Evolutionary conservation across 2,797 vertebrate species (phyloP).

Genomic region (Sebastes miniatus): DNA sequence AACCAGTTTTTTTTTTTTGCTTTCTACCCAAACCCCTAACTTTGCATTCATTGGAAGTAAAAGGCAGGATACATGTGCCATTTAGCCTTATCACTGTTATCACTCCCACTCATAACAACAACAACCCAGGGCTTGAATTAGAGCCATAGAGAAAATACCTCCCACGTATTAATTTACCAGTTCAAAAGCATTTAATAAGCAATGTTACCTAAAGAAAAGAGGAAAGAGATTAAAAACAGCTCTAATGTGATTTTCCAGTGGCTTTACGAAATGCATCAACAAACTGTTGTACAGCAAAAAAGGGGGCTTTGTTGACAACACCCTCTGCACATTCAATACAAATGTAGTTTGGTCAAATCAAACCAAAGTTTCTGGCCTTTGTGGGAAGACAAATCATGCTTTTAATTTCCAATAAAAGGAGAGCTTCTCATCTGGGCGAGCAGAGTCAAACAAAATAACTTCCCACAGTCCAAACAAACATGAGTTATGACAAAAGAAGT

Average conservation of each 20-base stretch:
- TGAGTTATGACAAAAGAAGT: slow-evolving; percentile 17
- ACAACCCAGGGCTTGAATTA: slow-evolving; percentile 9
- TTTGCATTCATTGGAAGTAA: slow-evolving; percentile 9
- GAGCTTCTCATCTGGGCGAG: background rate
- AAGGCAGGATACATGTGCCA: background rate
- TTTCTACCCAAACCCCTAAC: background rate
- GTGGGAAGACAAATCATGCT: slow-evolving; percentile 12
- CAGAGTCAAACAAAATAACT: background rate
- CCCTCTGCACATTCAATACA: slow-evolving; percentile 12
- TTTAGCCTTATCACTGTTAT: slow-evolving; percentile 8
- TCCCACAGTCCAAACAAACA: slow-evolving; percentile 34
- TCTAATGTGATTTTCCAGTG: slow-evolving; percentile 27
- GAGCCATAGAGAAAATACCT: slow-evolving; percentile 1
- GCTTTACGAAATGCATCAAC: slow-evolving; percentile 18
- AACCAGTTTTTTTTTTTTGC: background rate
- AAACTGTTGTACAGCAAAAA: slow-evolving; percentile 11
- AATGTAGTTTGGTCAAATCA: slow-evolving; percentile 14
- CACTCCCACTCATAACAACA: slow-evolving; percentile 29
- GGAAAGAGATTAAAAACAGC: slow-evolving; percentile 28
- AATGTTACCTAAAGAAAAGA: slow-evolving; percentile 20
- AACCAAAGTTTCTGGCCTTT: slow-evolving; percentile 12
- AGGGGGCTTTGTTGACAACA: slow-evolving; percentile 10
- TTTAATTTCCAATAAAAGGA: slow-evolving; percentile 32
- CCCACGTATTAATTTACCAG: slow-evolving; percentile 8
- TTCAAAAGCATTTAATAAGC: slow-evolving; percentile 19